Percentiles rank a stretch among this genome's conserved stretches.
phyloP scores from a whole-genome alignment of 2,113 vertebrate species.

The Arizona elegans region DNA sequence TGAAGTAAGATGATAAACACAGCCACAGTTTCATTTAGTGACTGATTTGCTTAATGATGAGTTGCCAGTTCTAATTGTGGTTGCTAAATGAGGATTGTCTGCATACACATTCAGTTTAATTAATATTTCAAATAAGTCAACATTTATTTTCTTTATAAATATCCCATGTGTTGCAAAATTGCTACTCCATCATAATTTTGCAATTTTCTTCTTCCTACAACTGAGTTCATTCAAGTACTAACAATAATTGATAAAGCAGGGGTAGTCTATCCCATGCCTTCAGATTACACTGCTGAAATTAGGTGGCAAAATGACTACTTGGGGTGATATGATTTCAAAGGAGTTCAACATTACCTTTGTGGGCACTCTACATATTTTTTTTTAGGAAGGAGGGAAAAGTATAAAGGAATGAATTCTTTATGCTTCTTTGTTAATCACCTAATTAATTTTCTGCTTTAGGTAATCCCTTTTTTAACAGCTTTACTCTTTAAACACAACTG shows the following conservation, averaged over 20 bases:
- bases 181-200: not conserved
- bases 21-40: not conserved
- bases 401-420: not conserved
- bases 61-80: not conserved
- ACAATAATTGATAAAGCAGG: not conserved
- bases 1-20: not conserved
- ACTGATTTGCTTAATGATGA: not conserved
- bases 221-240: not conserved
- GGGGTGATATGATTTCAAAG: not conserved
- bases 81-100: not conserved
- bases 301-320: not conserved
- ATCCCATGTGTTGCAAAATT: not conserved
- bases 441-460: conserved; percentile 37
- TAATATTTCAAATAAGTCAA: not conserved
- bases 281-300: not conserved
- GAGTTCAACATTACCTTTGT: not conserved
- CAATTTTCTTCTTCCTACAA: not conserved
- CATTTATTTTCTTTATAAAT: not conserved
- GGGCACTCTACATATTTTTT: not conserved
- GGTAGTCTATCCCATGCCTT: not conserved
- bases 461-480: conserved; percentile 32
- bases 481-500: conserved; percentile 10
- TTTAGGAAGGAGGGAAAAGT: not conserved
- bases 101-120: not conserved
- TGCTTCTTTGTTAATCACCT: conserved; percentile 29